phyloP scores from a whole-genome alignment of 2,888 invertebrate genomes.

The Galerucella calmariensis region DNA sequence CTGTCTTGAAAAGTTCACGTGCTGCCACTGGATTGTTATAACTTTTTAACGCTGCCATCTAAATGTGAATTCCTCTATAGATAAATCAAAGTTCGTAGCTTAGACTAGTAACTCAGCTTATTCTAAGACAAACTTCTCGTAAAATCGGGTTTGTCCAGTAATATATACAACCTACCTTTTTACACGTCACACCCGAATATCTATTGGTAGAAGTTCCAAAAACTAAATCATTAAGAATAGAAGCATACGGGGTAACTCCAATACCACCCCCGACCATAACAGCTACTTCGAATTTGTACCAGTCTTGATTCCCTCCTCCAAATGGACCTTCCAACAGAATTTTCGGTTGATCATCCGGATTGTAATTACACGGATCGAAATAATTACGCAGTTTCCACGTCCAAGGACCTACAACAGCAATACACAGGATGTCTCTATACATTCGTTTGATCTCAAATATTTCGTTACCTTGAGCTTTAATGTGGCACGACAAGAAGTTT shows the following conservation, averaged over 20 bases:
- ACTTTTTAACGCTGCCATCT: too few species aligned
- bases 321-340: slow-evolving; percentile 95
- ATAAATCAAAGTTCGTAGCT: too few species aligned
- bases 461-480: slow-evolving; percentile 77
- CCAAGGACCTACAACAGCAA: slow-evolving; percentile 79
- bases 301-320: slow-evolving; percentile 97
- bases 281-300: slow-evolving; percentile 98
- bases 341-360: slow-evolving; percentile 86
- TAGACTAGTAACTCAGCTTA: too few species aligned
- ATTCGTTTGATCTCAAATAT: slow-evolving; percentile 14
- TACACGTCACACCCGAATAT: slow-evolving; percentile 96
- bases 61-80: too few species aligned
- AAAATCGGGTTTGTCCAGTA: too few species aligned
- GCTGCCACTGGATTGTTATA: too few species aligned
- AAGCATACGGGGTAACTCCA: slow-evolving; percentile 97
- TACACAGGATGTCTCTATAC: neutral
- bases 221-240: slow-evolving; percentile 94
- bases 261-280: slow-evolving; percentile 98
- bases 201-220: slow-evolving; percentile 96
- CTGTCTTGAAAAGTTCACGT: too few species aligned
- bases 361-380: slow-evolving; percentile 92
- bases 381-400: slow-evolving; percentile 96
- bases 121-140: too few species aligned
- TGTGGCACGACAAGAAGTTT: slow-evolving; percentile 93
- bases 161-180: slow-evolving; percentile 74